Evolutionary conservation across 2,113 vertebrate species (phyloP).

Genomic region (Cavia aperea): DNA sequence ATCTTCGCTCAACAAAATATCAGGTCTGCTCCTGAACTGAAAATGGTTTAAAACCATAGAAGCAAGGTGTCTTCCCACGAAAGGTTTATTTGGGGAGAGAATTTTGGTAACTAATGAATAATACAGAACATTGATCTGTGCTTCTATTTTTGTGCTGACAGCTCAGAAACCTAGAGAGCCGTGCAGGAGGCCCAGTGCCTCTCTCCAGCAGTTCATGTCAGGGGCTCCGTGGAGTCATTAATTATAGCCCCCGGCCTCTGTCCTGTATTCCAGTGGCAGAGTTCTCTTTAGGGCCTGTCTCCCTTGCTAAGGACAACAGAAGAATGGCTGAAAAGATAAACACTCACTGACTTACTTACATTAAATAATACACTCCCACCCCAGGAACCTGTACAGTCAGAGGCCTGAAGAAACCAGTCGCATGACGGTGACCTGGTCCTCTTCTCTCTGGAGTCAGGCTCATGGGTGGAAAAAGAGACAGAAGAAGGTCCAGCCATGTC

Average conservation of each 20-base stretch:
- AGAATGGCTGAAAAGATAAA: conserved; percentile 21
- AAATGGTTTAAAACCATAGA: conserved; percentile 22
- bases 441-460: not conserved
- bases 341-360: conserved; percentile 23
- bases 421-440: not conserved
- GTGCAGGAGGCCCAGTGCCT: not conserved
- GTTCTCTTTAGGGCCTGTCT: not conserved
- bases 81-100: conserved; percentile 30
- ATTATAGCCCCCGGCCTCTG: not conserved
- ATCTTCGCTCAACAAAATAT: not conserved
- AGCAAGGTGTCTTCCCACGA: not conserved
- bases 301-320: not conserved
- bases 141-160: conserved; percentile 33
- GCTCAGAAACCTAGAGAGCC: conserved; percentile 30
- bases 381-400: not conserved
- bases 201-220: not conserved
- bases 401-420: conserved; percentile 27
- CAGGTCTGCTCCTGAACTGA: not conserved
- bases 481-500: not conserved
- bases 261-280: not conserved
- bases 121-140: conserved; percentile 27
- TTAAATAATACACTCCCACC: not conserved
- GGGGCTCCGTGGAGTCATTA: not conserved
- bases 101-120: conserved; percentile 49
- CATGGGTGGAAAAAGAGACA: not conserved